Percentiles rank a stretch among this genome's conserved stretches.
phyloP scores from a whole-genome alignment of 2,888 invertebrate genomes.

The Hemaris fuciformis region DNA sequence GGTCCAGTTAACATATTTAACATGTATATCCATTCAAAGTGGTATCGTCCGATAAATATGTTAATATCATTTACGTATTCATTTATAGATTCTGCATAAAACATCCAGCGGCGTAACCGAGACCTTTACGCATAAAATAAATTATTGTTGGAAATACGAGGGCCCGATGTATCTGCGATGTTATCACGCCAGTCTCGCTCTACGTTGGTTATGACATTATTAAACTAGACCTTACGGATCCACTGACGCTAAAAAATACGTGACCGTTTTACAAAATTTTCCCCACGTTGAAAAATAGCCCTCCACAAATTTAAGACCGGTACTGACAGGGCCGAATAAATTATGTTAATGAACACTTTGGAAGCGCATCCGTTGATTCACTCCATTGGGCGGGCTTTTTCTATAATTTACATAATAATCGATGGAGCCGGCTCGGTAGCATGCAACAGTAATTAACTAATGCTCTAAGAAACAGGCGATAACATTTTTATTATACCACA shows the following conservation, averaged over 20 bases:
- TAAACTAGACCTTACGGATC: conserved; percentile 63
- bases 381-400: conserved; percentile 61
- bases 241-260: conserved; percentile 74
- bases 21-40: conserved; percentile 14
- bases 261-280: conserved; percentile 74
- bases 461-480: conserved; percentile 20
- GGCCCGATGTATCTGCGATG: conserved; percentile 61
- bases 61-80: conserved; percentile 50
- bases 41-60: conserved; percentile 35
- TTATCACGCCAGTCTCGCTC: conserved; percentile 52
- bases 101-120: conserved; percentile 51
- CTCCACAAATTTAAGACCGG: conserved; percentile 75
- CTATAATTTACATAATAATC: conserved; percentile 71
- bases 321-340: conserved; percentile 77
- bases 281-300: conserved; percentile 67
- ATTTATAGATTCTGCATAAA: conserved; percentile 56
- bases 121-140: conserved; percentile 66
- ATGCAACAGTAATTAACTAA: conserved; percentile 25
- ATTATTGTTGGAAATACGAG: conserved; percentile 63
- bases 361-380: conserved; percentile 74
- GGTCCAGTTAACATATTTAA: background rate
- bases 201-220: conserved; percentile 73
- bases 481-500: background rate
- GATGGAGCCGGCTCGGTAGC: conserved; percentile 23
- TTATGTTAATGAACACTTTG: conserved; percentile 78